phyloP scores from a whole-genome alignment of 2,113 vertebrate species.

The Actinemys pallida region DNA sequence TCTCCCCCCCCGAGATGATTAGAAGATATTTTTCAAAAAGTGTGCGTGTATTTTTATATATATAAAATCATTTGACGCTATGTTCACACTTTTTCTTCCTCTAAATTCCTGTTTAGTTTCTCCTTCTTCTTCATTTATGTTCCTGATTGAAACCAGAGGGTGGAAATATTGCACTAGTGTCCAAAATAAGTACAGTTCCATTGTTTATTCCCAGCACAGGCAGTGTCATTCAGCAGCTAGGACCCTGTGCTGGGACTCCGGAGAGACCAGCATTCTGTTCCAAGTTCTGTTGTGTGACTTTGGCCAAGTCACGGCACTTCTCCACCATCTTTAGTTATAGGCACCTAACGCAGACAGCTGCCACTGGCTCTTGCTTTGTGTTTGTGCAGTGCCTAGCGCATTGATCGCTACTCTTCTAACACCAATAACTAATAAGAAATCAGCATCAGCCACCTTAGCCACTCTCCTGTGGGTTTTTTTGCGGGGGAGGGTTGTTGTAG shows the following conservation, averaged over 20 bases:
- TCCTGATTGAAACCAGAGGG: not conserved
- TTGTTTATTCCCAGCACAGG: not conserved
- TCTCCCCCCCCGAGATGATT: not conserved
- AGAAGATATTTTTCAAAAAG: not conserved
- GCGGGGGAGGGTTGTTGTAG: accelerated
- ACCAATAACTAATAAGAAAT: not conserved
- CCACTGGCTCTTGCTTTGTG: not conserved
- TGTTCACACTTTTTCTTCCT: not conserved
- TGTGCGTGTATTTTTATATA: not conserved
- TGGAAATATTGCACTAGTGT: not conserved
- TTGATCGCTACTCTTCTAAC: not conserved
- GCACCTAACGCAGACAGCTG: no score
- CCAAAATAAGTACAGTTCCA: not conserved
- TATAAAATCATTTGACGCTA: not conserved
- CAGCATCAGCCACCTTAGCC: not conserved
- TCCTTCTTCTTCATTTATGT: not conserved
- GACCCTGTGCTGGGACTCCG: accelerated
- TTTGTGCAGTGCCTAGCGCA: not conserved
- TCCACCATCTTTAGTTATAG: not conserved
- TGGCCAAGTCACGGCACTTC: not conserved
- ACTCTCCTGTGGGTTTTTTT: not conserved
- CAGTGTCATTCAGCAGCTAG: not conserved
- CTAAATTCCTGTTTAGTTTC: not conserved
- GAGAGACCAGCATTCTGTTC: not conserved
- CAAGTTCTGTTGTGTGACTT: not conserved